Base-by-base conservation (phyloP, 2,888 invertebrate species). In the Slavum lentiscoides region DNA sequence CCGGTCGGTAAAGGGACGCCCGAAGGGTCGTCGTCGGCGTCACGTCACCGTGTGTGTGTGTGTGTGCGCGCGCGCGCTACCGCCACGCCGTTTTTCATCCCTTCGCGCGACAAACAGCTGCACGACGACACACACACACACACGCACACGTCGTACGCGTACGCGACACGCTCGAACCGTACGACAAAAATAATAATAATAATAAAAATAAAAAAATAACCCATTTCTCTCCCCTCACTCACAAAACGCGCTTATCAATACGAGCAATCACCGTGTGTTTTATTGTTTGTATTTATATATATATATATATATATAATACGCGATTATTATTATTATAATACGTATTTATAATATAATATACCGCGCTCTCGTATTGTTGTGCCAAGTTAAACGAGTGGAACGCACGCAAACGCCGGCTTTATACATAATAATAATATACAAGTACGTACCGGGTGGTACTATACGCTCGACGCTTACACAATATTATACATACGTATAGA, bases 1-100 rank as follows among this genome's bases (percentile, higher is more conserved):
- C 30, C 4, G 4, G 30, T 30, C 30, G 30, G 30, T 4, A 30
- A 30, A 30, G 30, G 55, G 49, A 49, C 49, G 15, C 49, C 19
- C 19, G 0, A 8, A 4, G 15, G 15, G 53, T n/a, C n/a, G 4
- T 9, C 13, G 19, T 19, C 15, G 59, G 55, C 17, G 67, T n/a
- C 17, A 15, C 49, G 43, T 43, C 43, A 7, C 68, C 19, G 15
- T 43, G 30, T 30, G 30, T 30, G 30, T 30, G 30, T 30, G 30
- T 30, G 30, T 30, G 30, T 4, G 30, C 30, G 30, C 30, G 30
- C 30, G 43, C 43, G 43, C 43, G 43, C 3, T 11, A 58, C 58
- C 55, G n/a, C 61, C 61, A 37, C 68, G 64, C 15, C 76, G 43
- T 67, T 68, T 69, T 61, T 30, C 68, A 21, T 55, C 68, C 69